These are phyloP conservation scores for Lycaena phlaeas DNA, from an alignment of 2,888 invertebrate genomes.

Conservation along the genomic window DNA sequence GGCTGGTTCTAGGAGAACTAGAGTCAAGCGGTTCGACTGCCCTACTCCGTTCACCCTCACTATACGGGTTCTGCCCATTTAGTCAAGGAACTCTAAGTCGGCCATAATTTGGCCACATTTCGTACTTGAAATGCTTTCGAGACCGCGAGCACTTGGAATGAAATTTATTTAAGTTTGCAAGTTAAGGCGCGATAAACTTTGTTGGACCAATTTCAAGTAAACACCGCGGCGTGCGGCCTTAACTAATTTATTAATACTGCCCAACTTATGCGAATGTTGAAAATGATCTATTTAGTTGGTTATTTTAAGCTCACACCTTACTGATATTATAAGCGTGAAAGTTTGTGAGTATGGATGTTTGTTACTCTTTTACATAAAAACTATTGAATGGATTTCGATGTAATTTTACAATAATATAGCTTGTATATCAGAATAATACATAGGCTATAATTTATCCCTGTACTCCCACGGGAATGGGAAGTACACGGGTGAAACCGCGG, in stretches of 20 bases:
- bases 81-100: not conserved
- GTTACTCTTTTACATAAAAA: too few relatives aligned
- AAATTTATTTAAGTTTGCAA: conserved; percentile 21
- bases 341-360: too few relatives aligned
- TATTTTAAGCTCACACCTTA: too few relatives aligned
- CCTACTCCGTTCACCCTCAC: not conserved
- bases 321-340: too few relatives aligned
- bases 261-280: not conserved
- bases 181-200: conserved; percentile 18
- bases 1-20: not conserved
- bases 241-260: conserved; percentile 12
- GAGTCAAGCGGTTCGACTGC: not conserved
- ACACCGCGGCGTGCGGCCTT: conserved; percentile 12
- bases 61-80: not conserved
- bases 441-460: too few relatives aligned
- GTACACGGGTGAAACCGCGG: too few relatives aligned
- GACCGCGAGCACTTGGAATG: conserved; percentile 15
- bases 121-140: conserved; percentile 13
- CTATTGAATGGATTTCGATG: too few relatives aligned
- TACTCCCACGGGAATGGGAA: too few relatives aligned
- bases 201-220: conserved; percentile 19
- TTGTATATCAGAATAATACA: too few relatives aligned
- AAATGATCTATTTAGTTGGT: not conserved
- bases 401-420: too few relatives aligned
- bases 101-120: conserved; percentile 1